A percentile compares a stretch with the other conserved stretches of the same genome.
Conservation (phyloP, 2,888 invertebrate genomes). For the Ctenicera cuprea region DNA sequence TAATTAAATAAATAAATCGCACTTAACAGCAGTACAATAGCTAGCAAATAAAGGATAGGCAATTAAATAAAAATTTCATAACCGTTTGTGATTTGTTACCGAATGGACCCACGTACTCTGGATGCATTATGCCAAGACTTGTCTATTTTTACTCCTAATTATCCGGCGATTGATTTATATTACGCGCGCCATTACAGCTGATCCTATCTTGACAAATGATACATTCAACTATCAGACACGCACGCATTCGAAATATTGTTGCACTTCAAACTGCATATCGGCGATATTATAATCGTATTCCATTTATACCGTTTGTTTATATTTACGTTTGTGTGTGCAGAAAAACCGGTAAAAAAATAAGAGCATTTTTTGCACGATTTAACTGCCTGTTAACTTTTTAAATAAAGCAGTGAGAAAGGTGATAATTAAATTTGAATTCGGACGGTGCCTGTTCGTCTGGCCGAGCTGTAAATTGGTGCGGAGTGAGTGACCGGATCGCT, state of each 20-base stretch:
- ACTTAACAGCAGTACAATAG: slow-evolving; percentile 9
- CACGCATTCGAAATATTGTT: slow-evolving; percentile 23
- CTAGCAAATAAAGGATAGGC: slow-evolving; percentile 36
- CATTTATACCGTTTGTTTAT: not conserved
- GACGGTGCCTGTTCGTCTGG: slow-evolving; percentile 32
- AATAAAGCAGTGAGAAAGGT: slow-evolving; percentile 4
- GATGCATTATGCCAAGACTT: slow-evolving; percentile 35
- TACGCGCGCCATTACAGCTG: slow-evolving; percentile 23
- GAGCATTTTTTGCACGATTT: not conserved
- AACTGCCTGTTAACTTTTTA: not conserved
- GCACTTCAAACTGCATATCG: slow-evolving; percentile 4
- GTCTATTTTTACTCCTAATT: slow-evolving; percentile 44
- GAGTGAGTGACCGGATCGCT: slow-evolving; percentile 29
- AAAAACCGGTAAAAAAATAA: not conserved
- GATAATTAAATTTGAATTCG: slow-evolving; percentile 21
- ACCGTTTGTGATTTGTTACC: slow-evolving; percentile 32
- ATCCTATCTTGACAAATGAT: slow-evolving; percentile 46
- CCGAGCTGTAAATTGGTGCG: slow-evolving; percentile 14
- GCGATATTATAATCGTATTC: not conserved
- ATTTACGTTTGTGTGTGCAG: not conserved
- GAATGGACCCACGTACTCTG: slow-evolving; percentile 29
- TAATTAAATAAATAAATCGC: slow-evolving; percentile 40
- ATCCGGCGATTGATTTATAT: slow-evolving; percentile 38
- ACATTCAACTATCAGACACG: slow-evolving; percentile 33
- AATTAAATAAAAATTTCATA: slow-evolving; percentile 34